Conservation (phyloP, 1,140 invertebrate species). For the Chlorops oryzae region DNA sequence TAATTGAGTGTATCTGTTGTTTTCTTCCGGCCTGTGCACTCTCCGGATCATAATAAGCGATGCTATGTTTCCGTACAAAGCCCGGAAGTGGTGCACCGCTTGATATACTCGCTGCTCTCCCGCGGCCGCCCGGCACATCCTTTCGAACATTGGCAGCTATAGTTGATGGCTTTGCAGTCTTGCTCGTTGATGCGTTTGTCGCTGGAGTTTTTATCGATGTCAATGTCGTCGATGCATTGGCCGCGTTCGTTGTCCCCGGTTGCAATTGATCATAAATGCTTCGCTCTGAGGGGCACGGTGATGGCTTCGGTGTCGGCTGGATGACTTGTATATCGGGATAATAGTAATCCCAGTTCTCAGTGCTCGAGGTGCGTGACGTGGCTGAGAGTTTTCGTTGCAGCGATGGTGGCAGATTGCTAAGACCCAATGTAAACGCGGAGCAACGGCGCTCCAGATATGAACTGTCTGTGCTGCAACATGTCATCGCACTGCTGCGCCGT, state of each 20-base stretch:
- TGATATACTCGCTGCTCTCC: neutral
- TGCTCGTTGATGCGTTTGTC: neutral
- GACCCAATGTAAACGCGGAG: conserved; percentile 65
- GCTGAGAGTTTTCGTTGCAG: conserved; percentile 40
- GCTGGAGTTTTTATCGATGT: neutral
- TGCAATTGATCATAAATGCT: conserved; percentile 31
- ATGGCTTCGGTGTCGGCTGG: conserved; percentile 69
- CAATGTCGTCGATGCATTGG: neutral
- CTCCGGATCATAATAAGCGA: conserved; percentile 44
- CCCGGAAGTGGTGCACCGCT: neutral
- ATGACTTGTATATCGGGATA: conserved; percentile 71
- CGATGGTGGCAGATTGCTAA: conserved; percentile 54
- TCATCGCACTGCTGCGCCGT: conserved; percentile 68
- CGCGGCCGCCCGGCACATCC: too few species aligned
- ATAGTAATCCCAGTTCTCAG: conserved; percentile 56
- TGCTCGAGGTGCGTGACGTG: conserved; percentile 47
- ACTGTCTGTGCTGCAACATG: conserved; percentile 73
- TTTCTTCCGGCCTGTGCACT: conserved; percentile 39
- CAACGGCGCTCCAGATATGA: conserved; percentile 71
- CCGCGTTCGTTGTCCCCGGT: conserved; percentile 1
- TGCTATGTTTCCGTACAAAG: conserved; percentile 41
- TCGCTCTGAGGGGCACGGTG: conserved; percentile 70
- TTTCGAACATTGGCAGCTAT: conserved; percentile 1
- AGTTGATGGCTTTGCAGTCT: neutral
- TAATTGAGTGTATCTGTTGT: conserved; percentile 45